Conservation (phyloP, 1,140 invertebrate species). For the Ericerus pela region DNA sequence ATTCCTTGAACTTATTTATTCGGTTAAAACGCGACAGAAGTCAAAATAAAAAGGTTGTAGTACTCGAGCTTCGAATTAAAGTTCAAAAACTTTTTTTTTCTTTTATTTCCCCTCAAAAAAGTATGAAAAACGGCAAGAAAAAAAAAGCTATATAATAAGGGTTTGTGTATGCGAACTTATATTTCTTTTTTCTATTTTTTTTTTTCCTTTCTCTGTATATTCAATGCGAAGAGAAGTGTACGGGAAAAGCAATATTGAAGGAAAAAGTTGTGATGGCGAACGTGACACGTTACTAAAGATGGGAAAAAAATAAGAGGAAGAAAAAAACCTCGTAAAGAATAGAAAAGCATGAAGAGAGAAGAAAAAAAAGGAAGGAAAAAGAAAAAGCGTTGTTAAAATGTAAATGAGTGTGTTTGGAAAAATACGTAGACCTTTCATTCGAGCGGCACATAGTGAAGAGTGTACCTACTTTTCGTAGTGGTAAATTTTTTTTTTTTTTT, state of each 20-base stretch:
- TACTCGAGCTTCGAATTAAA: no score
- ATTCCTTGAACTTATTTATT: no score
- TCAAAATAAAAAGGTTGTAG: no score
- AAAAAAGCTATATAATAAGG: neutral
- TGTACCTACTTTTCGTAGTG: no score
- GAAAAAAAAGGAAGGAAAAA: neutral
- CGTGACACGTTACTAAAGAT: constrained; percentile 7
- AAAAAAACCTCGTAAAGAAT: no score
- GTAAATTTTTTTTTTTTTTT: neutral
- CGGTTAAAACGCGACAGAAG: no score
- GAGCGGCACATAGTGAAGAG: neutral
- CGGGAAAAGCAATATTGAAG: constrained; percentile 8
- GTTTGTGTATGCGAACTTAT: constrained; percentile 1
- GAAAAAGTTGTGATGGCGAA: constrained; percentile 7
- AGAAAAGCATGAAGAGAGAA: neutral
- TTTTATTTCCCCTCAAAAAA: neutral
- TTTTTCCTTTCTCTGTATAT: no score
- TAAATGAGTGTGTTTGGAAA: constrained; percentile 7
- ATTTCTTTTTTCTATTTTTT: no score
- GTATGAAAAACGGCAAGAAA: neutral
- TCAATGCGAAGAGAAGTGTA: no score
- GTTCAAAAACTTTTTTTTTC: no score
- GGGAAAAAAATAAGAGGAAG: no score
- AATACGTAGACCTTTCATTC: neutral
- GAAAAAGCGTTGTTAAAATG: constrained; percentile 6